Base-by-base conservation (phyloP, 1,140 invertebrate species). In the Calliphora vicina region DNA sequence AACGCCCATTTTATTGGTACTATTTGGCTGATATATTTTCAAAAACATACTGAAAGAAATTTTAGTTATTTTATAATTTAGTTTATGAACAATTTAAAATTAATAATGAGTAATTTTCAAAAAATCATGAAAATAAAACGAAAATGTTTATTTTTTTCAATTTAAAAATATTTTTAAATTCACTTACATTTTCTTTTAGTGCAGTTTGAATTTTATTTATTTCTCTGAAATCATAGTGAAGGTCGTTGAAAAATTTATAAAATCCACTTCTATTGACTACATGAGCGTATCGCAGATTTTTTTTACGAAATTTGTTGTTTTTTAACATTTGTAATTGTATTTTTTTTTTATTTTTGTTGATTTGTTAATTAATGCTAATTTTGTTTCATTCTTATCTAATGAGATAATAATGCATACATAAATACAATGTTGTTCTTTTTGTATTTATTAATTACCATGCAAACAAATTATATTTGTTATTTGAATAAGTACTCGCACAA, bases 361-460 rank as follows among this genome's bases (percentile, higher is more conserved):
- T 67, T 67, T 67, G 61, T 17, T 67, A 67, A 67, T 67, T 67
- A 67, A 67, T 67, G 61, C 17, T 67, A 67, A 67, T 23, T 67
- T 67, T 67, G 4, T 67, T 67, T 3, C 12, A 57, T 57, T 20
- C 61, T 67, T 23, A 67, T 67, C 20, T 67, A 57, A 57, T 67
- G 20, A 23, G 61, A 67, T 67, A 23, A 67, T 67, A 57, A 57
- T 57, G 45, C 13, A 57, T 17, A n/a, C 13, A 57, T 17, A n/a
- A 57, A 57, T 15, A n/a, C 12, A 50, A 50, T 15, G 17, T 50
- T 50, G 3, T 50, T 50, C 10, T 50, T 50, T 50, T 50, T 50
- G 2, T 50, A 15, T 50, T 12, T 50, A 61, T 61, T 61, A 61
- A 61, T 61, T 61, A 20, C 6, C 57, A 61, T 20, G n/a, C 20